Base-by-base conservation (phyloP, 2,113 vertebrate genomes). In the Vanacampus margaritifer region DNA sequence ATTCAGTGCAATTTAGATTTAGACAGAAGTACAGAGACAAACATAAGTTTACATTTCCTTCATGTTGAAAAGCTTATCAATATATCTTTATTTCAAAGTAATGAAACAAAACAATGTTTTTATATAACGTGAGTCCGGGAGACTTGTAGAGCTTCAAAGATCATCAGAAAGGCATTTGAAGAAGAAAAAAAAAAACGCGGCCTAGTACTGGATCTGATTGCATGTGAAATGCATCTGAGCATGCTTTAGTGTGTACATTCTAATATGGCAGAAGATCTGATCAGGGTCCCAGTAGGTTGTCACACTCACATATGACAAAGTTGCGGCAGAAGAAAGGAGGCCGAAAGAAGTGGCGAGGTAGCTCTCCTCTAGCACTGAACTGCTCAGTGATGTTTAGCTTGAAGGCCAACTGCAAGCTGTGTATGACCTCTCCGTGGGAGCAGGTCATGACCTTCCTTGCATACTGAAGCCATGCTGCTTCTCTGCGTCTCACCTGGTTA, bases 71-170 rank as follows among this genome's bases (percentile, higher is more conserved):
- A n/a, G n/a, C n/a, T n/a, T n/a, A n/a, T n/a, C n/a, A n/a, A n/a
- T n/a, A n/a, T n/a, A n/a, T n/a, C n/a, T n/a, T n/a, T n/a, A n/a
- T n/a, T n/a, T n/a, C n/a, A n/a, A n/a, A n/a, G n/a, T n/a, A n/a
- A n/a, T n/a, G n/a, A n/a, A n/a, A n/a, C n/a, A n/a, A n/a, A n/a
- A n/a, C n/a, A n/a, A n/a, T n/a, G n/a, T n/a, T n/a, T n/a, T n/a
- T n/a, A n/a, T n/a, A n/a, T n/a, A n/a, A n/a, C n/a, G n/a, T n/a
- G n/a, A n/a, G n/a, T n/a, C n/a, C n/a, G n/a, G n/a, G n/a, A n/a
- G n/a, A n/a, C n/a, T n/a, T n/a, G 54, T 61, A 54, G 54, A 51
- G 67, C 76, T 72, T 88, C 56, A 86, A 84, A 89, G 56, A 75
- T 72, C 57, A 76, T 75, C 68, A 66, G 50, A 64, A 67, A 65